A percentile compares a stretch with the other conserved stretches of the same genome.
Conservation (phyloP, 2,888 invertebrate species). For the Luffia ferchaultella region DNA sequence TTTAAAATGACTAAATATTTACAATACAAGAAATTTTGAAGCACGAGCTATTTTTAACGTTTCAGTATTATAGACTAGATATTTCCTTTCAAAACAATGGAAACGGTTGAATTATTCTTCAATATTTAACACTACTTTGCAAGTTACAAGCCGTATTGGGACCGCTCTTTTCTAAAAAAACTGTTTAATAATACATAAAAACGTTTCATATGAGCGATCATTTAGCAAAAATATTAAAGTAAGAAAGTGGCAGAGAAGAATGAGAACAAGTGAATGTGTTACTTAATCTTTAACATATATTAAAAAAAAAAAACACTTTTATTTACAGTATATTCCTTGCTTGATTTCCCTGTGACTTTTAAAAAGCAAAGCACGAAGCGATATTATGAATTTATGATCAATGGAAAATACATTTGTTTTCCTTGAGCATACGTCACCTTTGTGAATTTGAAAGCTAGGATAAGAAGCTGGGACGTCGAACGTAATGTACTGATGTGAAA, state of each 20-base stretch:
- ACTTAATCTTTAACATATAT: not conserved
- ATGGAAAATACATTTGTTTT: not conserved
- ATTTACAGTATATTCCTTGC: too few species aligned
- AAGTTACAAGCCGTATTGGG: not conserved
- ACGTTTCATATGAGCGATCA: not conserved
- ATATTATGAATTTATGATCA: not conserved
- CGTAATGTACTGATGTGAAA: conserved; percentile 11
- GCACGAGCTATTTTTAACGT: too few species aligned
- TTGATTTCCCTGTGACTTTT: too few species aligned
- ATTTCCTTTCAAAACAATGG: too few species aligned
- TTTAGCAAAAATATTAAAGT: not conserved
- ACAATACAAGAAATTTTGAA: too few species aligned
- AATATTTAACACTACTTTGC: not conserved
- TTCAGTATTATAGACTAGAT: too few species aligned
- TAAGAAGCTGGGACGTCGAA: not conserved
- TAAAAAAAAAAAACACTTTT: too few species aligned
- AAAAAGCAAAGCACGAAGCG: too few species aligned
- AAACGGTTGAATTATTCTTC: not conserved
- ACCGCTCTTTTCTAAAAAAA: not conserved
- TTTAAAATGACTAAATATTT: too few species aligned
- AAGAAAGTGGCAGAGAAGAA: not conserved
- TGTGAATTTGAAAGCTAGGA: not conserved
- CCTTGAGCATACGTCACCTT: not conserved
- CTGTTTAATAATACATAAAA: not conserved
- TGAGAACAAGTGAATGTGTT: not conserved